Percentiles rank a stretch among this genome's conserved stretches.
These are phyloP conservation scores for Vombatus ursinus DNA, from an alignment of 2,113 vertebrate genomes.

Conservation along the genomic window DNA sequence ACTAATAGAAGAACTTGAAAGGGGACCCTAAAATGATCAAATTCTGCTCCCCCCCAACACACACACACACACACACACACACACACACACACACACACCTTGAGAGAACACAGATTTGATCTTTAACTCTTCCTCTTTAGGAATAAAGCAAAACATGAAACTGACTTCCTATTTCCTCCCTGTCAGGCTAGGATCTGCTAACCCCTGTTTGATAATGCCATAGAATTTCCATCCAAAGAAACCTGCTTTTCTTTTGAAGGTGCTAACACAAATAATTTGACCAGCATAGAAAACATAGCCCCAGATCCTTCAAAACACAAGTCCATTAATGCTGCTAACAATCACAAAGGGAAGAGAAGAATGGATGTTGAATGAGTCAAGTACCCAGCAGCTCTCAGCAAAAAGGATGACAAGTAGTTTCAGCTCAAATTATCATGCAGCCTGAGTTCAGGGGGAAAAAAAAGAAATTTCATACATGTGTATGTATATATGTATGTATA, in stretches of 20 bases:
- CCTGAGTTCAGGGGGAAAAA: not conserved
- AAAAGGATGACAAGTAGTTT: not conserved
- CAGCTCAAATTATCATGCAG: not conserved
- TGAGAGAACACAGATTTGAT: not conserved
- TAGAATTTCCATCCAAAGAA: slow-evolving; percentile 15
- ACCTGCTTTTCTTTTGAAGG: not conserved
- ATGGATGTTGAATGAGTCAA: not conserved
- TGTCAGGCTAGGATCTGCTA: not conserved
- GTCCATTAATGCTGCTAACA: not conserved
- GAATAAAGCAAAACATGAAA: not conserved
- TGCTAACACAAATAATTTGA: not conserved
- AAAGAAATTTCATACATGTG: not conserved
- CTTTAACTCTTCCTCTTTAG: not conserved
- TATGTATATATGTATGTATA: not conserved
- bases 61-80: not conserved
- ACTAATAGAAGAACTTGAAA: not conserved
- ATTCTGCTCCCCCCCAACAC: not conserved
- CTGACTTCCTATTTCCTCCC: not conserved
- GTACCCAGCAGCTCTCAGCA: not conserved
- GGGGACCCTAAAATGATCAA: not conserved
- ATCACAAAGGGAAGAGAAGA: not conserved
- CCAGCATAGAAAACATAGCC: not conserved
- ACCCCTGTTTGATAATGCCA: not conserved
- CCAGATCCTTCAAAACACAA: not conserved
- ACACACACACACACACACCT: not conserved